Evolutionary conservation across 2,113 vertebrate species (phyloP).

Genomic region (Erpornis zantholeuca): DNA sequence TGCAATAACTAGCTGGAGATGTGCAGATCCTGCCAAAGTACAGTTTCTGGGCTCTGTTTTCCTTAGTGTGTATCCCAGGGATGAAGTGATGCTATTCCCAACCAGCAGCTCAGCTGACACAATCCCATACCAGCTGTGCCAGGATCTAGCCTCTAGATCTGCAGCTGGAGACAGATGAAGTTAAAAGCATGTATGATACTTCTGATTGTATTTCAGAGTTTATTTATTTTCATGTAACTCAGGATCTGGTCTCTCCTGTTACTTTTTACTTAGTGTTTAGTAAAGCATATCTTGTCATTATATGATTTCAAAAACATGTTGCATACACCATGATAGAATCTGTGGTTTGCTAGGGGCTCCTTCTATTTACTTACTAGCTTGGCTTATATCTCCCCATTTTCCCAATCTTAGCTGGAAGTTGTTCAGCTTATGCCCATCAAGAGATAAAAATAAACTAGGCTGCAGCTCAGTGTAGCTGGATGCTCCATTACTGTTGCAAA

Average conservation of each 20-base stretch:
- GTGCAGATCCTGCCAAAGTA: neutral
- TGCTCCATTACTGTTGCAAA: neutral
- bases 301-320: neutral
- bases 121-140: neutral
- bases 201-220: neutral
- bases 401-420: neutral
- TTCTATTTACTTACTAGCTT: neutral
- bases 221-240: neutral
- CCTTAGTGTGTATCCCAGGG: neutral
- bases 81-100: neutral
- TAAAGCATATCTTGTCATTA: neutral
- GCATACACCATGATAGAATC: neutral
- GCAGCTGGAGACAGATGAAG: neutral
- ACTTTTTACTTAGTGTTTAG: neutral
- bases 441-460: constrained; percentile 22
- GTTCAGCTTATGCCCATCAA: neutral
- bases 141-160: neutral
- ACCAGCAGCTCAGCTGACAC: neutral
- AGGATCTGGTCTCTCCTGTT: neutral
- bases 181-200: neutral
- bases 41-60: neutral
- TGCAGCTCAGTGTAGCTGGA: neutral
- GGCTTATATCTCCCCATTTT: neutral
- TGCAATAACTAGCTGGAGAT: neutral
- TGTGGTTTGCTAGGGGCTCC: neutral